Conservation (phyloP, 2,888 invertebrate genomes). For the Mimas tiliae region DNA sequence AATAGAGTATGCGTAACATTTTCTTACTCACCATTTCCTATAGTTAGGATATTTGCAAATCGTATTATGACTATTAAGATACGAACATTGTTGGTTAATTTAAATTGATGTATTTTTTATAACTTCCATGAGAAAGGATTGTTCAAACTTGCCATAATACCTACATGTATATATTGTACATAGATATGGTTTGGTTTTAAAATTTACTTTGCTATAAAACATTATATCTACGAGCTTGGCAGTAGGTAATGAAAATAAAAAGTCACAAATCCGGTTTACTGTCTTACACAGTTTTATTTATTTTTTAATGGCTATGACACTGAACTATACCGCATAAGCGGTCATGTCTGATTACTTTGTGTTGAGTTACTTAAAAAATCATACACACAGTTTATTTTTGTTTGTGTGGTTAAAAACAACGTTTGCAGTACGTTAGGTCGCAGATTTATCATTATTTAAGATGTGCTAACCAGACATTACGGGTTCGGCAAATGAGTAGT, state of each 20-base stretch:
- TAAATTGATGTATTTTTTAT: too few species aligned
- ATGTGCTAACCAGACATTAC: conserved; percentile 26
- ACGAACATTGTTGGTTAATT: background rate
- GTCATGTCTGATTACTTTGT: background rate
- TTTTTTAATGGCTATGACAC: background rate
- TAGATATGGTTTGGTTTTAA: too few species aligned
- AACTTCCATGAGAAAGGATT: too few species aligned
- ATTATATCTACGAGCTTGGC: background rate
- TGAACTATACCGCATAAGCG: background rate
- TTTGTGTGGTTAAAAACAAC: conserved; percentile 23
- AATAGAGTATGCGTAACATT: conserved; percentile 53
- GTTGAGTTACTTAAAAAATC: conserved; percentile 14
- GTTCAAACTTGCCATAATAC: too few species aligned
- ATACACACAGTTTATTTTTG: conserved; percentile 14
- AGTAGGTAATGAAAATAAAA: background rate
- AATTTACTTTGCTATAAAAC: too few species aligned
- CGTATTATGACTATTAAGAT: background rate
- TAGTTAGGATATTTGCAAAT: conserved; percentile 44
- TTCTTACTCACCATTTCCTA: conserved; percentile 59
- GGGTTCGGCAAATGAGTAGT: conserved; percentile 25
- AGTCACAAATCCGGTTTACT: background rate
- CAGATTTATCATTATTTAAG: conserved; percentile 26
- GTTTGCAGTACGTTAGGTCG: conserved; percentile 23
- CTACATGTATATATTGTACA: too few species aligned
- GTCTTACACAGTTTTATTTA: background rate